Base-by-base conservation (phyloP, 2,888 invertebrate genomes). In the Torymus tubicola region DNA sequence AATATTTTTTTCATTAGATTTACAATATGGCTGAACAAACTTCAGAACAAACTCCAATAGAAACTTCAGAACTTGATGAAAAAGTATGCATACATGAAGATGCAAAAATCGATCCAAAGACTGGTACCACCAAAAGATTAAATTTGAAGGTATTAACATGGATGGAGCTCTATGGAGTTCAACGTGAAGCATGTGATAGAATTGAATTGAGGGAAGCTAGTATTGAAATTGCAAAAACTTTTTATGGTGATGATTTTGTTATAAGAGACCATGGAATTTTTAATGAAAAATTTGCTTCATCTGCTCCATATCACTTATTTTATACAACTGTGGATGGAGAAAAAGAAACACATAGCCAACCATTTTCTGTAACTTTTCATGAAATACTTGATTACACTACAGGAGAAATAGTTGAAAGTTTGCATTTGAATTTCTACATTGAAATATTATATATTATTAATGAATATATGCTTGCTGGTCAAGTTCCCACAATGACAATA, bases 381-480 rank as follows among this genome's bases (percentile, higher is more conserved):
- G 96, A 97, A 91, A 92, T 97, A 14, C 90, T 97, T 3, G 96
- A 96, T 86, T 92, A 92, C 8, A 95, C 95, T 87, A 91, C 96
- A 2, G 97, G 97, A 0, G 93, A 94, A 78, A 91, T 97, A 5
- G 94, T 94, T 84, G 93, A 93, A 58, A 95, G 95, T 0, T 90
- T 96, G 13, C 97, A 98, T 91, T 95, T 98, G 42, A 98, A 97
- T 90, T 98, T 96, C 86, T 96, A 98, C 96, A 95, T 98, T 58
- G 97, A 98, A 85, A 92, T 96, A 11, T 95, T 95, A 0, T 99
- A 98, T 97, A 90, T 98, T 0, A 91, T 97, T 73, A 95, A 96
- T 0, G 97, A 98, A 86, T 98, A 98, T 86, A 93, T 94, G 86
- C 94, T 94, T 85, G 95, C 95, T 73, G 95, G 95, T 77, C 94